Percentiles rank a stretch among this genome's conserved stretches.
These are phyloP conservation scores for Aphelenchoides bicaudatus DNA, from an alignment of 2,888 invertebrate genomes.

Conservation along the genomic window DNA sequence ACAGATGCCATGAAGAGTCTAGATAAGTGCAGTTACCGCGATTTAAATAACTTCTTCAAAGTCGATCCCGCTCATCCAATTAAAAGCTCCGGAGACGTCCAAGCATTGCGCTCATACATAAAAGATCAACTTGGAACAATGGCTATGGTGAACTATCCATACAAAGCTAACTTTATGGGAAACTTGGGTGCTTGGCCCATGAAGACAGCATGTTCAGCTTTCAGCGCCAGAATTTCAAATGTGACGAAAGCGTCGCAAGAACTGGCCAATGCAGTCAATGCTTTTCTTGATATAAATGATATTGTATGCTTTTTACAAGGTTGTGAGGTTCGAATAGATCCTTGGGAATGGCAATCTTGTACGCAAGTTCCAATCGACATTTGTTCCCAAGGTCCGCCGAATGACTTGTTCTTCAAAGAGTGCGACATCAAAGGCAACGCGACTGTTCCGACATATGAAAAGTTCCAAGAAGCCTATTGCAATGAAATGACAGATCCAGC, in stretches of 20 bases:
- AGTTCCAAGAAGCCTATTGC: too few relatives aligned
- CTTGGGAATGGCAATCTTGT: conserved; percentile 70
- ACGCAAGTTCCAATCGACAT: conserved; percentile 89
- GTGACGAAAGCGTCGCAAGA: conserved; percentile 13
- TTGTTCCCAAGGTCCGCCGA: too few relatives aligned
- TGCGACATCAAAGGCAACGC: too few relatives aligned
- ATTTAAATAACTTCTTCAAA: conserved; percentile 28
- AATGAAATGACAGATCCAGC: too few relatives aligned
- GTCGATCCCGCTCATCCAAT: conserved; percentile 28
- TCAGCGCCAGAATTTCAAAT: conserved; percentile 8
- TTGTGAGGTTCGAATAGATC: not conserved
- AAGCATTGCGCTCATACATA: conserved; percentile 22
- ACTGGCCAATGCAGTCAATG: conserved; percentile 18
- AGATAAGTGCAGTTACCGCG: not conserved
- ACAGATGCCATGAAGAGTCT: not conserved
- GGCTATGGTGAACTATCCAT: conserved; percentile 94
- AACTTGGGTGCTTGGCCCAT: conserved; percentile 17
- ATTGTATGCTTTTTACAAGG: not conserved
- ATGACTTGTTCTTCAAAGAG: too few relatives aligned
- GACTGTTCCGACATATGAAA: too few relatives aligned
- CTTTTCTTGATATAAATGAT: conserved; percentile 16
- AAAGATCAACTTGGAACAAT: conserved; percentile 66
- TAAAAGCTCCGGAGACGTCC: conserved; percentile 20
- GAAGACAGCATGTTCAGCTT: not conserved
- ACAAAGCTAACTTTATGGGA: conserved; percentile 74